phyloP scores from a whole-genome alignment of 2,797 vertebrate species.

The Micropoecilia bifurca region DNA sequence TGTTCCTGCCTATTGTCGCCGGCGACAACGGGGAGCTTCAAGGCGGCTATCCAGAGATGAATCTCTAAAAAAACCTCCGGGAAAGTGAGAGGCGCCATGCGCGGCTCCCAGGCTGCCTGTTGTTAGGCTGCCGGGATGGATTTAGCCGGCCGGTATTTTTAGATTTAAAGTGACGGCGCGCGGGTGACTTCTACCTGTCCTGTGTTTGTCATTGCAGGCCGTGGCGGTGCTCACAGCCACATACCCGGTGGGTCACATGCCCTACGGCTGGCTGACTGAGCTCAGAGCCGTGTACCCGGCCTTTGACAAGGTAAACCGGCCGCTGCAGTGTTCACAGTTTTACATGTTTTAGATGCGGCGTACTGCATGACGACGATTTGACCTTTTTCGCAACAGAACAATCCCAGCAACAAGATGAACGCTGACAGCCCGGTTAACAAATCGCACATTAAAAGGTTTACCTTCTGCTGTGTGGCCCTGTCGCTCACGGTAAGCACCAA shows the following conservation, averaged over 20 bases:
- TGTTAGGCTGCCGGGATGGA: conserved; percentile 38
- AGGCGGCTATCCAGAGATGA: conserved; percentile 40
- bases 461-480: conserved; percentile 92
- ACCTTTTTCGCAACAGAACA: conserved; percentile 83
- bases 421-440: conserved; percentile 85
- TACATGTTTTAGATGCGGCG: neutral
- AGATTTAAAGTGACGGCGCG: conserved; percentile 7
- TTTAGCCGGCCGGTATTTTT: conserved; percentile 43
- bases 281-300: conserved; percentile 97
- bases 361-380: conserved; percentile 12
- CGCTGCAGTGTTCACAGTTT: neutral
- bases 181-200: conserved; percentile 29
- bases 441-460: conserved; percentile 96
- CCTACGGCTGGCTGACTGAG: conserved; percentile 97
- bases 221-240: conserved; percentile 97
- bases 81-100: conserved; percentile 35
- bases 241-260: conserved; percentile 99
- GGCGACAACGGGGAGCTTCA: conserved; percentile 54
- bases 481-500: conserved; percentile 91
- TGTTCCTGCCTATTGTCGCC: conserved; percentile 58
- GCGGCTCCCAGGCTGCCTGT: conserved; percentile 31
- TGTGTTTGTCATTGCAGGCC: conserved; percentile 83
- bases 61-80: conserved; percentile 29
- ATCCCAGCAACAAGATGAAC: conserved; percentile 92
- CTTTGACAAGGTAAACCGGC: conserved; percentile 91